Conservation (phyloP, 2,113 vertebrate species). For the Tupaia tana region DNA sequence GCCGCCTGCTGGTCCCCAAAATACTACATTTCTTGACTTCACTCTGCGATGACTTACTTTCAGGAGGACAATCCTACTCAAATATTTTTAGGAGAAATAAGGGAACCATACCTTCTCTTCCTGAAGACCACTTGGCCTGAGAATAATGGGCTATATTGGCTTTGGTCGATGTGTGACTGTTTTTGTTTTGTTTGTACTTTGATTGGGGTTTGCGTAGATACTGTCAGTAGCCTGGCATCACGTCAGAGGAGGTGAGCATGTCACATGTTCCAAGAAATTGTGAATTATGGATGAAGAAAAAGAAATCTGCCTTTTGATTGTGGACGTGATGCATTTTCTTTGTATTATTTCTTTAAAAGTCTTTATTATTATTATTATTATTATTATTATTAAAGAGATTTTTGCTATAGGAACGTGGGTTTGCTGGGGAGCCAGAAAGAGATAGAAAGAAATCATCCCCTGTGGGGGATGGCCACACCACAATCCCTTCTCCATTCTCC, state of each 20-base stretch:
- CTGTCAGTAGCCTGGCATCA: not conserved
- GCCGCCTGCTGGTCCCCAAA: too few species aligned
- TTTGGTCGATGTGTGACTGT: not conserved
- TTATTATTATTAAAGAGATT: not conserved
- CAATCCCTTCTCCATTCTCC: too few species aligned
- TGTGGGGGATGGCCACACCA: too few species aligned
- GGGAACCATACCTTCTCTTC: not conserved
- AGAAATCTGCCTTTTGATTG: constrained; percentile 45
- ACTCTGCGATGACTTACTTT: not conserved
- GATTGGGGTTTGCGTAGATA: too few species aligned
- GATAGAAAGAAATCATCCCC: too few species aligned
- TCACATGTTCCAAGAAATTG: not conserved
- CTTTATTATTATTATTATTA: too few species aligned
- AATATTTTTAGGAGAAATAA: not conserved
- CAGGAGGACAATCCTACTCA: not conserved
- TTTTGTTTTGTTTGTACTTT: too few species aligned
- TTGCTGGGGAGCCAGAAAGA: too few species aligned
- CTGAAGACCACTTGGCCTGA: constrained; percentile 20
- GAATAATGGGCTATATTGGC: constrained; percentile 12
- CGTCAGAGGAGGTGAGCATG: not conserved
- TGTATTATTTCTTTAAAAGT: not conserved
- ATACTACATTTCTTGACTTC: not conserved
- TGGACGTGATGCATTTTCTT: not conserved
- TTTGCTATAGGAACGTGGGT: too few species aligned
- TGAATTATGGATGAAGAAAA: not conserved